Evolutionary conservation across 2,888 invertebrate genomes (phyloP).

Genomic region (Phengaris alcon): DNA sequence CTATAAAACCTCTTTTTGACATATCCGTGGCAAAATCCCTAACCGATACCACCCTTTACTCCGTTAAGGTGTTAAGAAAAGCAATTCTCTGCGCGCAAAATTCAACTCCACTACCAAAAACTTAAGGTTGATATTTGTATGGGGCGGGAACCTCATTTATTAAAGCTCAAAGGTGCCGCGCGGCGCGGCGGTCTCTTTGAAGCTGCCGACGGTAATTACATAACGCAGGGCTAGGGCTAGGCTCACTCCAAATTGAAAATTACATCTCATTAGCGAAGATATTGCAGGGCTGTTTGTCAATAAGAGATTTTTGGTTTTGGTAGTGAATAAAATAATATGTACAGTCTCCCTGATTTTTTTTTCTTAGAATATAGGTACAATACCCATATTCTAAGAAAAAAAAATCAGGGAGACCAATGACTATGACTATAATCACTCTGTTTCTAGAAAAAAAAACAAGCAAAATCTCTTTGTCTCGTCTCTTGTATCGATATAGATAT

Average conservation of each 20-base stretch:
- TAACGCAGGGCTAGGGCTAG: constrained; percentile 42
- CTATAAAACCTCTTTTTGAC: constrained; percentile 79
- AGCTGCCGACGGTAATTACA: constrained; percentile 69
- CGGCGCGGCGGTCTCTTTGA: constrained; percentile 68
- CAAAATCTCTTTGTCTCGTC: no score
- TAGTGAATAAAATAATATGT: neutral
- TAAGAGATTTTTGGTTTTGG: neutral
- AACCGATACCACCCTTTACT: constrained; percentile 75
- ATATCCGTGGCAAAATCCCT: constrained; percentile 79
- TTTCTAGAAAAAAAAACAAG: no score
- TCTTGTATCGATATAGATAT: no score
- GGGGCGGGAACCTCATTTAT: constrained; percentile 58
- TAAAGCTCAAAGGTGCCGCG: constrained; percentile 74
- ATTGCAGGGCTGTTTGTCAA: constrained; percentile 22
- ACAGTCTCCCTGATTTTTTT: no score
- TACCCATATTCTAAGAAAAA: no score
- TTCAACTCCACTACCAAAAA: constrained; percentile 15
- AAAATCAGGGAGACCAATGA: no score
- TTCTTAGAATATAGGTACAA: no score
- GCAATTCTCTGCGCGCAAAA: constrained; percentile 36
- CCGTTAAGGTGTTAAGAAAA: constrained; percentile 75
- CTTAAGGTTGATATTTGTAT: constrained; percentile 40
- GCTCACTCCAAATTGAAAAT: constrained; percentile 33
- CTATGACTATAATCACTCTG: no score
- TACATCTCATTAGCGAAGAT: constrained; percentile 30